A percentile compares a stretch with the other conserved stretches of the same genome.
Evolutionary conservation across 2,888 invertebrate species (phyloP).

Genomic region (Pelosia muscerda): DNA sequence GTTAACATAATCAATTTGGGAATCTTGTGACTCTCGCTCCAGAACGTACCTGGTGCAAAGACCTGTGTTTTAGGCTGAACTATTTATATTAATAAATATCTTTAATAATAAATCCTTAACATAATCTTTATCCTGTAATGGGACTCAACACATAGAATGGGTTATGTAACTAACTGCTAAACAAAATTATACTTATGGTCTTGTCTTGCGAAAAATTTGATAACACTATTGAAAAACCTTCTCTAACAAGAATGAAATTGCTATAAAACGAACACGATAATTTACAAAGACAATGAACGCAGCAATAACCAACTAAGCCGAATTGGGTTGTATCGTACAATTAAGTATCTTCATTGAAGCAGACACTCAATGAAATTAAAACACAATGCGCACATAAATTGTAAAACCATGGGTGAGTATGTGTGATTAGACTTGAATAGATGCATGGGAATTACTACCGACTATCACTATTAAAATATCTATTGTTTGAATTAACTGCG

Average conservation of each 20-base stretch:
- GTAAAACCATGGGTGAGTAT: background rate
- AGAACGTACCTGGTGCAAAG: too few relatives aligned
- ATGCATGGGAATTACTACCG: slow-evolving; percentile 17
- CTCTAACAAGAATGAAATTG: background rate
- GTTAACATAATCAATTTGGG: too few relatives aligned
- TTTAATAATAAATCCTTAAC: too few relatives aligned
- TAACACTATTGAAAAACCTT: too few relatives aligned
- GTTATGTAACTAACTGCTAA: too few relatives aligned
- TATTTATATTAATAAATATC: too few relatives aligned
- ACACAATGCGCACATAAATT: background rate
- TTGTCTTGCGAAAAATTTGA: too few relatives aligned
- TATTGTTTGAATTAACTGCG: slow-evolving; percentile 41
- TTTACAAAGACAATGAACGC: background rate
- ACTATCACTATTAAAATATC: slow-evolving; percentile 41
- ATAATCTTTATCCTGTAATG: too few relatives aligned
- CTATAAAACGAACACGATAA: background rate
- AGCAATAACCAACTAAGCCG: background rate
- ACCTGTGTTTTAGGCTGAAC: too few relatives aligned
- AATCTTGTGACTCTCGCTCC: too few relatives aligned
- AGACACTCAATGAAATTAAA: background rate
- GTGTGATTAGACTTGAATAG: background rate
- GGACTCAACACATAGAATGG: too few relatives aligned
- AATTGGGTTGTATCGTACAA: background rate
- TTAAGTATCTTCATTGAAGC: background rate
- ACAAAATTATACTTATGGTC: too few relatives aligned